Conservation (phyloP, 2,888 invertebrate species). For the Ferrisia virgata region DNA sequence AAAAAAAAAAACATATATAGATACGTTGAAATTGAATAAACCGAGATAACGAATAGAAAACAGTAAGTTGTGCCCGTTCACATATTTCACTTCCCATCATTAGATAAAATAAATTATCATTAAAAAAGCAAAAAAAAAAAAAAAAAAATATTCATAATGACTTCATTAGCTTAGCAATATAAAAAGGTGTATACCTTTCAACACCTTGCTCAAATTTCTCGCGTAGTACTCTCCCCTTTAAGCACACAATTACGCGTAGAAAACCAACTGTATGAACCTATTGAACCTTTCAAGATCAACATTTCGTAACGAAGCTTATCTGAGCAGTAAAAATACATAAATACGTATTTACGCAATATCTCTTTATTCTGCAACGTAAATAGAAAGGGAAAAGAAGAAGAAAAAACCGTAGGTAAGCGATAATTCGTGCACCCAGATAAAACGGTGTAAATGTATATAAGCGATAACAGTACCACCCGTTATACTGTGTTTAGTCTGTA, state of each 20-base stretch:
- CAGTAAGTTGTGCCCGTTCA: not conserved
- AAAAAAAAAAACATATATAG: too few species aligned
- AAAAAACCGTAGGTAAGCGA: not conserved
- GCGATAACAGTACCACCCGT: constrained; percentile 20
- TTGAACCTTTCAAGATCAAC: constrained; percentile 21
- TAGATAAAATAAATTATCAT: not conserved
- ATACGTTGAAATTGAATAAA: too few species aligned
- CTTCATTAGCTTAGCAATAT: not conserved
- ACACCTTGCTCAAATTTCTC: constrained; percentile 18
- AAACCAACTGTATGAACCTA: not conserved
- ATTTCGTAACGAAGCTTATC: constrained; percentile 10
- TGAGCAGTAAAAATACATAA: not conserved
- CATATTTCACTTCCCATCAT: not conserved
- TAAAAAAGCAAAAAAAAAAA: not conserved
- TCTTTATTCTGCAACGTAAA: constrained; percentile 4
- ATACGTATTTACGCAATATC: constrained; percentile 21
- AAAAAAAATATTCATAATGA: not conserved
- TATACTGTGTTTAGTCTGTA: not conserved
- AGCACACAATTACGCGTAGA: not conserved
- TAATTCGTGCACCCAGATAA: constrained; percentile 18
- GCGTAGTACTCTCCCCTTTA: not conserved
- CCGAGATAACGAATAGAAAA: not conserved
- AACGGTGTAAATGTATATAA: not conserved
- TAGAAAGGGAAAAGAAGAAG: not conserved
- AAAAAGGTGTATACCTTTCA: not conserved